Evolutionary conservation across 2,113 vertebrate genomes (phyloP).

Genomic region (Hemiscyllium ocellatum): DNA sequence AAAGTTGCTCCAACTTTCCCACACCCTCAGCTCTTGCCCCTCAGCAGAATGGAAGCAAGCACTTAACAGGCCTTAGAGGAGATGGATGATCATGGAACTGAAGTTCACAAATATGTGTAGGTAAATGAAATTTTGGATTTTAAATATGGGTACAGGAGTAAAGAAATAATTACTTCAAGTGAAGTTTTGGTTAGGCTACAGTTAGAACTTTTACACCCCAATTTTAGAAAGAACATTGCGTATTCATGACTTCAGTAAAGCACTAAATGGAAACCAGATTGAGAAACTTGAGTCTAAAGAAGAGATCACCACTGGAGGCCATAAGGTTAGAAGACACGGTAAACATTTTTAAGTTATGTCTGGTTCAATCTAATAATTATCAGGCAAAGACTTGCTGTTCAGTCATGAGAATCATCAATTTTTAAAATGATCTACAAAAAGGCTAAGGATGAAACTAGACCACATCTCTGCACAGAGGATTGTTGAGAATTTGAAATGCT

Average conservation of each 20-base stretch:
- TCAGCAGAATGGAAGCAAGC: background rate
- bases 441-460: background rate
- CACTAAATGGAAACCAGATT: background rate
- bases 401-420: background rate
- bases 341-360: background rate
- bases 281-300: background rate
- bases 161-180: background rate
- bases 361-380: background rate
- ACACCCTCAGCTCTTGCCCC: background rate
- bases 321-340: background rate
- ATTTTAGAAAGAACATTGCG: background rate
- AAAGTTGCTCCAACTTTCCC: background rate
- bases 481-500: background rate
- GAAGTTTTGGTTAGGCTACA: background rate
- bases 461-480: background rate
- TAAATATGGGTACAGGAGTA: background rate
- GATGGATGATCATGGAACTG: background rate
- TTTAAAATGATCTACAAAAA: background rate
- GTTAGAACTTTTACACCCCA: background rate
- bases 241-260: background rate
- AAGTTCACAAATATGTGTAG: background rate
- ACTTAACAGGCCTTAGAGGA: background rate
- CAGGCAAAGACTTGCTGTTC: background rate
- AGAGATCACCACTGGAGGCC: background rate
- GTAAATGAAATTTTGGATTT: background rate